Conservation (phyloP, 2,113 vertebrate genomes). For the Spermophilus dauricus region DNA sequence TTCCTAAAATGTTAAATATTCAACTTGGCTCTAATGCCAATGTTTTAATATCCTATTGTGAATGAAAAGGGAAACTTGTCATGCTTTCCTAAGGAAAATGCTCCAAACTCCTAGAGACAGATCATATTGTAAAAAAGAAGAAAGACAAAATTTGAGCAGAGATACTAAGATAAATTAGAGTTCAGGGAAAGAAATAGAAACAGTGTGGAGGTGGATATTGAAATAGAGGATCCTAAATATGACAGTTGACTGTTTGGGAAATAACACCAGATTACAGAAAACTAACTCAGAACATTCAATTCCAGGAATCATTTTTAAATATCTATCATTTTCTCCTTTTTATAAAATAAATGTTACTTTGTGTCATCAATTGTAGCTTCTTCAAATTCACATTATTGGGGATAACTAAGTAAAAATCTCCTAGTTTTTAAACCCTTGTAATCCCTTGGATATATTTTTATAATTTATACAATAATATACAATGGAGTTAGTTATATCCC, state of each 20-base stretch:
- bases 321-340: not conserved
- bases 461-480: not conserved
- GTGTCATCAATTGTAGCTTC: not conserved
- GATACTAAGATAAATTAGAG: not conserved
- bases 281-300: not conserved
- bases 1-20: not conserved
- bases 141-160: not conserved
- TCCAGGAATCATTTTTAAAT: not conserved
- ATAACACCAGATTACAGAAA: not conserved
- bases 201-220: not conserved
- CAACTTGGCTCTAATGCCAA: not conserved
- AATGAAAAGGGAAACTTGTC: not conserved
- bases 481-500: not conserved
- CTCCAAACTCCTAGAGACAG: not conserved
- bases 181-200: not conserved
- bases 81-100: not conserved
- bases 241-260: not conserved
- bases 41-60: not conserved
- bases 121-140: not conserved
- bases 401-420: not conserved
- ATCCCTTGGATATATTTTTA: not conserved
- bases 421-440: not conserved
- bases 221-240: not conserved
- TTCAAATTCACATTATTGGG: not conserved
- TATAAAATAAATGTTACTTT: not conserved